phyloP scores from a whole-genome alignment of 2,113 vertebrate genomes.

The Equus przewalskii region DNA sequence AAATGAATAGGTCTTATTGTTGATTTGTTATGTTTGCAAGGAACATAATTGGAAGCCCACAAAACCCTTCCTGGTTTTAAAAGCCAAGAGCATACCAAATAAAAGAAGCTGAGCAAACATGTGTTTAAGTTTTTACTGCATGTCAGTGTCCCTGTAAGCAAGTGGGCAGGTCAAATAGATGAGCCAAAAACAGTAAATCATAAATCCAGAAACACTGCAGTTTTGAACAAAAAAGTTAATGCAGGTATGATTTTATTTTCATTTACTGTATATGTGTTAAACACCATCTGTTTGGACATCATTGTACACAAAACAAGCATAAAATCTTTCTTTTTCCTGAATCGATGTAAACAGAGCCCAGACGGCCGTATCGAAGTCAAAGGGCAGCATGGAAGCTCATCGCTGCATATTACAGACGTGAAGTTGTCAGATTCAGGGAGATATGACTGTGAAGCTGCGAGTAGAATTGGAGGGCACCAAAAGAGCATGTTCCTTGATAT shows the following conservation, averaged over 20 bases:
- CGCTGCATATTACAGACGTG: constrained; percentile 95
- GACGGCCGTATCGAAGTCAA: constrained; percentile 96
- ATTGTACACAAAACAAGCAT: constrained; percentile 72
- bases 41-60: not conserved
- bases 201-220: not conserved
- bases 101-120: not conserved
- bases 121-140: not conserved
- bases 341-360: constrained; percentile 90
- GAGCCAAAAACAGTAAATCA: not conserved
- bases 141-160: not conserved
- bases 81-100: not conserved
- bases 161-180: not conserved
- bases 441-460: constrained; percentile 98
- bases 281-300: not conserved
- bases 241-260: not conserved
- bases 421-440: constrained; percentile 94
- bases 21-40: not conserved
- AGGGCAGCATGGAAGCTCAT: constrained; percentile 94
- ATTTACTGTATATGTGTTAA: not conserved
- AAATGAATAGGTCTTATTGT: not conserved
- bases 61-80: not conserved
- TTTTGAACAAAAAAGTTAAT: not conserved
- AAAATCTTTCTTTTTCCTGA: constrained; percentile 78
- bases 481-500: constrained; percentile 99
- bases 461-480: constrained; percentile 97